Base-by-base conservation (phyloP, 2,888 invertebrate species). In the Sceliomorpha sp. region DNA sequence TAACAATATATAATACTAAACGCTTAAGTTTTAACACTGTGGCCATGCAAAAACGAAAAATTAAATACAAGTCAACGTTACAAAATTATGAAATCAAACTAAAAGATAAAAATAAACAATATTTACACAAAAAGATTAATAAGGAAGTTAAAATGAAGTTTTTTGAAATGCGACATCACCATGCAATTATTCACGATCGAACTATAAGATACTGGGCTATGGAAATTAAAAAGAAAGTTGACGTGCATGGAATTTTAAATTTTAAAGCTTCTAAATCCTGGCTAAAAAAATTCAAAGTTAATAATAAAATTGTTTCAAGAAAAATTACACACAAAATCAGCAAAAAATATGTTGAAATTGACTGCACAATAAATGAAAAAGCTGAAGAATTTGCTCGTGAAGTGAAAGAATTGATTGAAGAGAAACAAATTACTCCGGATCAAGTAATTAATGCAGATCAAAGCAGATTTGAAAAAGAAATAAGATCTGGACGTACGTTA, bases 211-310 rank as follows among this genome's bases (percentile, higher is more conserved):
- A 7, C 9, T 44, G 44, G 44, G 44, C 44, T 1, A 45, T 45
- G 6, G 5, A 32, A 9, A 31, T 32, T n/a, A 45, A 45, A 17
- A 45, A 45, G 10, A 12, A 45, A 15, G 5, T 45, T 31, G 31
- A 24, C 17, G 29, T 7, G 17, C n/a, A 37, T n/a, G 14, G 14
- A n/a, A 9, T 45, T n/a, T 17, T 32, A 8, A 9, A 17, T 17
- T 45, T 45, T 10, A 31, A 45, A 45, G 45, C 45, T 31, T 45
- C 45, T 10, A 44, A 44, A 17, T 24, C 24, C 7, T 45, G 45
- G 45, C 17, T 45, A 10, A 29, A 45, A 9, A 45, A 45, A 17
- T 17, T 45, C 15, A 45, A 45, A 32, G 9, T 9, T 10, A 14
- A 9, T 1, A 31, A 31, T 32, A 45, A 13, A 31, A 45, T 45